Evolutionary conservation across 1,140 invertebrate genomes (phyloP).

Genomic region (Brachionus rubens): DNA sequence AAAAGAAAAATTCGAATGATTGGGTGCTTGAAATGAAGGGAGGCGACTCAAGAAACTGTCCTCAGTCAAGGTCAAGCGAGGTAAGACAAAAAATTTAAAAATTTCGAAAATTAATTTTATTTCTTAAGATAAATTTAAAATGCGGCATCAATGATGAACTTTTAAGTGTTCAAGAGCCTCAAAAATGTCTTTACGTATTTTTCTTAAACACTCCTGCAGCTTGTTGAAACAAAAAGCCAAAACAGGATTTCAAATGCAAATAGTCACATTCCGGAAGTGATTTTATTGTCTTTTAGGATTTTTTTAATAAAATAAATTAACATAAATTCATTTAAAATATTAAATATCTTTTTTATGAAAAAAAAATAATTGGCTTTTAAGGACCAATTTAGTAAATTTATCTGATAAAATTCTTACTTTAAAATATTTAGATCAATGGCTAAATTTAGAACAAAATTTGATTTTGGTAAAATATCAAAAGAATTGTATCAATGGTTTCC

Average conservation of each 20-base stretch:
- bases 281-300: background rate
- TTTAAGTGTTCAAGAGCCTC: conserved; percentile 10
- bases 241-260: no score
- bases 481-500: conserved; percentile 46
- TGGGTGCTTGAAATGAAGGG: conserved; percentile 18
- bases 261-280: no score
- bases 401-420: no score
- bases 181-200: conserved; percentile 40
- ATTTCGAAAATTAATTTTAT: background rate
- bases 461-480: conserved; percentile 35
- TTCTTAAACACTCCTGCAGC: conserved; percentile 13
- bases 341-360: background rate
- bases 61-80: background rate
- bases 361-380: background rate
- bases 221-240: conserved; percentile 5
- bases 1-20: background rate
- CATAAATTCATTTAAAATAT: background rate
- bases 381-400: no score
- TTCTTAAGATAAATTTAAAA: conserved; percentile 1
- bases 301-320: background rate
- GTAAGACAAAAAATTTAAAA: background rate
- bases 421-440: no score
- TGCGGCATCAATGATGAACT: background rate
- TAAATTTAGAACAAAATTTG: conserved; percentile 7
- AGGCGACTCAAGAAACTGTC: background rate